Base-by-base conservation (phyloP, 2,113 vertebrate genomes). In the Aspidoscelis tigris region DNA sequence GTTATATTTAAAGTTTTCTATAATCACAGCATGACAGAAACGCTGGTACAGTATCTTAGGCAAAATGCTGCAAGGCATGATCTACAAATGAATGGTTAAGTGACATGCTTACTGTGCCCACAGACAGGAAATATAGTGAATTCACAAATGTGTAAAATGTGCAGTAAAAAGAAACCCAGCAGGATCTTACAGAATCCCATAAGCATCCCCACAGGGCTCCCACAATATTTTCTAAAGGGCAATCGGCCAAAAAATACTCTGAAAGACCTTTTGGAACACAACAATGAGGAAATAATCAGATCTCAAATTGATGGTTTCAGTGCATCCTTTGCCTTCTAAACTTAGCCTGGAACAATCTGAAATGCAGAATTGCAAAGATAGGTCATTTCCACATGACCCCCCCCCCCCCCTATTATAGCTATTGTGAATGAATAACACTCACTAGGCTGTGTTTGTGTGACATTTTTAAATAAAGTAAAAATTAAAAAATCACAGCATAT, bases 341-440 rank as follows among this genome's bases (percentile, higher is more conserved):
- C 76, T 69, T 26, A 90, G 82, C 50, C 70, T 76, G 43, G 55
- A 88, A 84, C 10, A 83, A 58, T 83, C 55, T 1, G 12, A 92
- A 88, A 78, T 85, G 33, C 33, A 58, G 39, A 0, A 1, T 2
- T 22, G 86, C 58, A 76, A 84, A 14, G 47, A 84, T 82, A 47
- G 69, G 58, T 84, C 89, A 92, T 92, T 93, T 93, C 83, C 74
- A 89, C 55, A 84, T 92, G 87, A 88, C 89, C 86, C 66, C 86
- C 58, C 55, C 9, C 89, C 86, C 66, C 86, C 58, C 55, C 9
- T 14, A 22, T 39, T 75, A 12, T 12, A 70, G 66, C 24, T 86
- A 80, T 80, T 79, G 78, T 76, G 71, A 44, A 87, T 70, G 93
- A 92, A 92, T 88, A 83, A 83, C 89, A 95, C 79, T 69, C 89